Percentiles rank a stretch among this genome's conserved stretches.
Evolutionary conservation across 2,113 vertebrate species (phyloP).

Genomic region (Mionectes macconnelli): DNA sequence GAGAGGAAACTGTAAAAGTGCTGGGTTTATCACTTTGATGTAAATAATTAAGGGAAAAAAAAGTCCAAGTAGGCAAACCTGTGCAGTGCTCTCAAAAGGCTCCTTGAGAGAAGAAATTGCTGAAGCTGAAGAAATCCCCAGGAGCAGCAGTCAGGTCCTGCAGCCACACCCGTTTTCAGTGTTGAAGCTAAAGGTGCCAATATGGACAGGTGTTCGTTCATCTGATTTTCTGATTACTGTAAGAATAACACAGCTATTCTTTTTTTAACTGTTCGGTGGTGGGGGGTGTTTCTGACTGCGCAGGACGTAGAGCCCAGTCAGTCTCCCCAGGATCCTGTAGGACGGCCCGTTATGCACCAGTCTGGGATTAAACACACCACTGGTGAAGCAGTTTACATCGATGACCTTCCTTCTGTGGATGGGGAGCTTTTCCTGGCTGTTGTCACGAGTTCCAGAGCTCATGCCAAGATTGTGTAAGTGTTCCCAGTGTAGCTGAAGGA

Average conservation of each 20-base stretch:
- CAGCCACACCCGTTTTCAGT: background rate
- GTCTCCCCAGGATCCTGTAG: constrained; percentile 80
- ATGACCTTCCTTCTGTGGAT: constrained; percentile 82
- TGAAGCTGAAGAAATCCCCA: background rate
- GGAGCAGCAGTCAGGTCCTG: background rate
- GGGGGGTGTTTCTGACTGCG: background rate
- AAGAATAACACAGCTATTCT: background rate
- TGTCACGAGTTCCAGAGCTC: constrained; percentile 86
- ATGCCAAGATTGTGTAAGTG: constrained; percentile 84
- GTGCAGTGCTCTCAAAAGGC: fast-evolving
- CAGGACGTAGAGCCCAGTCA: constrained; percentile 76
- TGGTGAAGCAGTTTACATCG: constrained; percentile 87
- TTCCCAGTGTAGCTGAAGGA: background rate
- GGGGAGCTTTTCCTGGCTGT: constrained; percentile 84
- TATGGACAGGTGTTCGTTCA: background rate
- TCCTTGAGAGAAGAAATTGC: background rate
- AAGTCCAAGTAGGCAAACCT: background rate
- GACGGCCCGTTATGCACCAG: constrained; percentile 84
- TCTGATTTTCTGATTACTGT: background rate
- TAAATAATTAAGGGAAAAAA: background rate
- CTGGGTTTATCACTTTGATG: background rate
- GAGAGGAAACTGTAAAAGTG: background rate
- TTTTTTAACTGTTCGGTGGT: background rate
- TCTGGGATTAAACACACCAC: constrained; percentile 86
- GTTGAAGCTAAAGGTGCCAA: background rate